Conservation (phyloP, 30 jellyfish, hydroid and myxozoan genomes). For the Pelagia noctiluca region DNA sequence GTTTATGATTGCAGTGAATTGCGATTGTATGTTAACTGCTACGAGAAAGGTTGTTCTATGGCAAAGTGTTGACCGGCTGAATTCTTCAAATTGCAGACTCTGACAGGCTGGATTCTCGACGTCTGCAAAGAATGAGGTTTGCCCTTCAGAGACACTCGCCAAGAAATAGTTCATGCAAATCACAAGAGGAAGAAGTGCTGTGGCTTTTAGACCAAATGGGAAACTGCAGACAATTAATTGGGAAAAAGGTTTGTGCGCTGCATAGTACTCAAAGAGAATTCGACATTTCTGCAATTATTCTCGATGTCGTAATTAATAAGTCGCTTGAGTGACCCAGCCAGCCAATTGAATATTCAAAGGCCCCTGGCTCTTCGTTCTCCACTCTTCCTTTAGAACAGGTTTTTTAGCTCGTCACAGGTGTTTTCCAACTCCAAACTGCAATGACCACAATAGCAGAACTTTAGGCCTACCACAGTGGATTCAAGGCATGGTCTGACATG, state of each 20-base stretch:
- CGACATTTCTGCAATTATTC: neutral
- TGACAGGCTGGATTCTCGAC: neutral
- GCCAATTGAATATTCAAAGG: neutral
- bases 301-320: neutral
- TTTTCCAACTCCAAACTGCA: too few species aligned
- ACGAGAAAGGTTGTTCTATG: neutral
- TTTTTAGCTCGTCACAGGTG: too few species aligned
- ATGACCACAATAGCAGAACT: too few species aligned
- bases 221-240: neutral
- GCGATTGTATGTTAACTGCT: neutral
- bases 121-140: slow-evolving; percentile 13
- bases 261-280: neutral
- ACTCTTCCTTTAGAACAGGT: neutral
- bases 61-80: neutral
- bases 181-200: slow-evolving; percentile 37
- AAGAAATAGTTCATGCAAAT: slow-evolving; percentile 24
- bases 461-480: too few species aligned
- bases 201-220: slow-evolving; percentile 64
- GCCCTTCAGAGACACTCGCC: slow-evolving; percentile 45
- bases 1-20: too few species aligned
- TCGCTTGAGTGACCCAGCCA: neutral
- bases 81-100: slow-evolving; percentile 12
- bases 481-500: too few species aligned
- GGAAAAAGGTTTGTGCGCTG: slow-evolving; percentile 4
- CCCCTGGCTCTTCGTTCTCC: neutral